Evolutionary conservation across 2,888 invertebrate species (phyloP), one percentile per base, ranked within the genome.

Genomic region (Caenorhabditis sp.): DNA sequence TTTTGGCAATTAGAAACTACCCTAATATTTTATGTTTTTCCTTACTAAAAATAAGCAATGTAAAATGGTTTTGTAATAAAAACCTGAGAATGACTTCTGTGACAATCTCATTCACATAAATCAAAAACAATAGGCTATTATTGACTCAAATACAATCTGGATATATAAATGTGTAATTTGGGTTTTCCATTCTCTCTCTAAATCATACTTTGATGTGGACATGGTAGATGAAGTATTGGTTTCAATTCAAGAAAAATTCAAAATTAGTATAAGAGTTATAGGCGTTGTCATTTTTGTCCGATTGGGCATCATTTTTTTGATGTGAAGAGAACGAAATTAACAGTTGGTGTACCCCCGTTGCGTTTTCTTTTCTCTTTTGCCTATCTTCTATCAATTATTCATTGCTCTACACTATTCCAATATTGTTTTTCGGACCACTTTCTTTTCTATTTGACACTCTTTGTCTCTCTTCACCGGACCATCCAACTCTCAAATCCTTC

Each of bases 341-440:
- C 57, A 58, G 57, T 58, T 58, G 57, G 36, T 58, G 57, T 36
- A 17, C 57, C 57, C 36, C 36, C 12, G 51, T 23, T 10, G 21
- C 51, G 51, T 23, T 23, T 51, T 23, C 23, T 43, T 17, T 43
- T 43, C 14, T 43, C 17, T 43, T 43, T 14, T 60, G 60, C 60
- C 60, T n/a, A n/a, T 37, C 43, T 62, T 64, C 64, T 69, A 69
- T 69, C 69, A 69, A 70, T 70, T 70, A 70, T 66, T 59, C 66
- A 66, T 62, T 59, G 55, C 43, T 43, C 43, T 43, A 43, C 43
- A 43, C 43, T 43, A 6, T 43, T 17, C 43, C 43, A 43, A 43
- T 43, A 43, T 43, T 43, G 43, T 43, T 43, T 43, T 43, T 6
- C 43, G 43, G 43, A 43, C 43, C 43, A 43, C 43, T 43, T 43